Percentiles rank a stretch among this genome's conserved stretches.
Conservation (phyloP, 1,140 invertebrate genomes). For the Scaptomyza pallida region DNA sequence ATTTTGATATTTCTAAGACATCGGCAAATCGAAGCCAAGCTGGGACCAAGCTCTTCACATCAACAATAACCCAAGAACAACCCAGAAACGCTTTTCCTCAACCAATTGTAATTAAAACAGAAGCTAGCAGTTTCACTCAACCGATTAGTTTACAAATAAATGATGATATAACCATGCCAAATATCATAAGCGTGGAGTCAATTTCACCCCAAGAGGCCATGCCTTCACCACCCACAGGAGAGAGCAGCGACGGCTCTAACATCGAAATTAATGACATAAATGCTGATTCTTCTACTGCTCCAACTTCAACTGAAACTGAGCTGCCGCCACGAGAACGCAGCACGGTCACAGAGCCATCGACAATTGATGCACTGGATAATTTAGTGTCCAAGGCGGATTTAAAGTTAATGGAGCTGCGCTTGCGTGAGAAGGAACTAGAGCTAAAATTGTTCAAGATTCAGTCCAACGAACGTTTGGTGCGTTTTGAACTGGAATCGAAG, state of each 20-base stretch:
- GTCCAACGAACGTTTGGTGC: background rate
- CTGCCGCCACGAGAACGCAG: background rate
- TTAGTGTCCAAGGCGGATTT: background rate
- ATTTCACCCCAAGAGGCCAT: background rate
- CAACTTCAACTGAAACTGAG: background rate
- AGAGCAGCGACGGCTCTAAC: background rate
- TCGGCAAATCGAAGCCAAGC: background rate
- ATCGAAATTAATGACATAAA: background rate
- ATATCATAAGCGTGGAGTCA: too few species aligned
- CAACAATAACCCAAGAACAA: too few species aligned
- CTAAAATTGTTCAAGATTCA: background rate
- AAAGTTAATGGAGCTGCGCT: constrained; percentile 1
- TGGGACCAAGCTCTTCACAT: background rate
- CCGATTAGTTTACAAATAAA: background rate
- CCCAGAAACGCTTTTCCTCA: background rate
- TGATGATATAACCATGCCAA: background rate
- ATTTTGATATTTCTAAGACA: background rate
- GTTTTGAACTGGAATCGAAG: constrained; percentile 7
- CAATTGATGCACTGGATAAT: background rate
- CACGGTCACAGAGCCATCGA: background rate
- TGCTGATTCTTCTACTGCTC: background rate
- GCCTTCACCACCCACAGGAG: background rate
- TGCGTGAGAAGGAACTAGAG: constrained; percentile 6
- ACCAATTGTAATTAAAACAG: background rate
- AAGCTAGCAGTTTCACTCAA: background rate